These are phyloP conservation scores for Tetrao urogallus DNA, from an alignment of 2,113 vertebrate genomes.

Conservation along the genomic window DNA sequence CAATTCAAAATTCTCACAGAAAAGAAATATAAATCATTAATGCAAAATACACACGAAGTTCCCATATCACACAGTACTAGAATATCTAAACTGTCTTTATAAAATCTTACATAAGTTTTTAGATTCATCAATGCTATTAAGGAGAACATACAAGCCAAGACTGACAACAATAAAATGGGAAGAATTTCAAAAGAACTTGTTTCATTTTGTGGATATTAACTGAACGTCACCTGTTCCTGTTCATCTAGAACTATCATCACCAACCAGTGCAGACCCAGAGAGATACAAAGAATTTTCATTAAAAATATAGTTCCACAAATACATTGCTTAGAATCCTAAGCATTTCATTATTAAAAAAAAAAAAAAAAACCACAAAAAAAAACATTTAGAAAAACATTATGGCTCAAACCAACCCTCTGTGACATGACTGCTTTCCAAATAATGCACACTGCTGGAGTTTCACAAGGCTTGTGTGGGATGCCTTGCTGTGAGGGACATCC, in stretches of 20 bases:
- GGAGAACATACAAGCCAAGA: neutral
- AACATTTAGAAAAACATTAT: neutral
- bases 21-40: neutral
- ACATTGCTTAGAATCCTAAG: neutral
- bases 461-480: slow-evolving; percentile 16
- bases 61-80: neutral
- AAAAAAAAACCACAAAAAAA: too few species aligned
- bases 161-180: neutral
- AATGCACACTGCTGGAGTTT: neutral
- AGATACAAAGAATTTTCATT: neutral
- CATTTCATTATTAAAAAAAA: neutral
- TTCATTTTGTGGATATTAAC: neutral
- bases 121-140: neutral
- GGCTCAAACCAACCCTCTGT: neutral
- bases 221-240: neutral
- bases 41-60: neutral
- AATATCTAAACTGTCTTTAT: neutral
- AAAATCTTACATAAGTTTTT: neutral
- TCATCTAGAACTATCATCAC: neutral
- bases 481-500: slow-evolving; percentile 8
- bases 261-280: neutral
- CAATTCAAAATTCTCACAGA: neutral
- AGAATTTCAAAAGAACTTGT: neutral
- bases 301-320: neutral
- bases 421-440: neutral